Conservation (phyloP, 2,888 invertebrate genomes). For the Epinotia brunnichana region DNA sequence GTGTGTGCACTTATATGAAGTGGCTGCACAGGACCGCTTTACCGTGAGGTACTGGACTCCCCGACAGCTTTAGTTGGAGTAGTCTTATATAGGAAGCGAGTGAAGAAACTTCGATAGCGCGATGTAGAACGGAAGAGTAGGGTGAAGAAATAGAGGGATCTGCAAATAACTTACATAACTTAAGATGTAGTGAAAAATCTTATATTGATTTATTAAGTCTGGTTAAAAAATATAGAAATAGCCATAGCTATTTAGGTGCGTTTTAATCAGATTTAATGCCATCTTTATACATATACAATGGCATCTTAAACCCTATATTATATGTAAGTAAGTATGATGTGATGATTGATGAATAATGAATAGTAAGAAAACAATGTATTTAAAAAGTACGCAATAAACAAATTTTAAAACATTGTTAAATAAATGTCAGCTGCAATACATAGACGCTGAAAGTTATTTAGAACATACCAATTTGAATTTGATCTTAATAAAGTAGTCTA, state of each 20-base stretch:
- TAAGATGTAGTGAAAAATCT: not conserved
- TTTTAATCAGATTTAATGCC: too few relatives aligned
- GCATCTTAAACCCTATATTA: too few relatives aligned
- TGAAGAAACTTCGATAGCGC: slow-evolving; percentile 62
- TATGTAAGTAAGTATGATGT: not conserved
- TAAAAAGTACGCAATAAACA: not conserved
- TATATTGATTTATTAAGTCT: not conserved
- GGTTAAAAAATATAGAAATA: not conserved
- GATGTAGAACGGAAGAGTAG: slow-evolving; percentile 57
- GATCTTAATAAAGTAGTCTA: not conserved
- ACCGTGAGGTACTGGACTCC: slow-evolving; percentile 66
- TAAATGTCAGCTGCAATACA: not conserved
- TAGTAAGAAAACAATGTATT: not conserved
- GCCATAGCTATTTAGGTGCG: too few relatives aligned
- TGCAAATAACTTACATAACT: not conserved
- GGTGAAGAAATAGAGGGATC: slow-evolving; percentile 35
- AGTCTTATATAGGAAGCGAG: slow-evolving; percentile 50
- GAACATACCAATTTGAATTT: not conserved
- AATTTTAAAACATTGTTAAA: not conserved
- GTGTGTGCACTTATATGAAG: slow-evolving; percentile 63
- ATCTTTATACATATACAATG: too few relatives aligned
- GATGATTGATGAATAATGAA: not conserved
- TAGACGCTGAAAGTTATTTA: not conserved
- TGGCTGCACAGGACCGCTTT: slow-evolving; percentile 64
- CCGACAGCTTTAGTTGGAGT: slow-evolving; percentile 36